phyloP scores from a whole-genome alignment of 2,797 vertebrate species.

The Pygocentrus nattereri region DNA sequence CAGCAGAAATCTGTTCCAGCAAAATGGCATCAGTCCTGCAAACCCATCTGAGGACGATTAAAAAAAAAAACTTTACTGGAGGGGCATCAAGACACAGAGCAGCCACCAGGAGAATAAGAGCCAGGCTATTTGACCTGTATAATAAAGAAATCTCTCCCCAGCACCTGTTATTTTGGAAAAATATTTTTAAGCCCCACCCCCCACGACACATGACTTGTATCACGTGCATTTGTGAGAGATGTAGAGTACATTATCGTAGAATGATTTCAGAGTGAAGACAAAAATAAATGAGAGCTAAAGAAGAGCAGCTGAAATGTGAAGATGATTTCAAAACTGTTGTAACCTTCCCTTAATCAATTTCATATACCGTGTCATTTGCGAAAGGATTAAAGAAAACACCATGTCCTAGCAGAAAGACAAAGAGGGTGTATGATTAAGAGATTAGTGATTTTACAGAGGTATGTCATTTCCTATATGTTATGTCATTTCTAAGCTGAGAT shows the following conservation, averaged over 20 bases:
- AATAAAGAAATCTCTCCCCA: constrained; percentile 48
- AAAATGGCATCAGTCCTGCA: constrained; percentile 60
- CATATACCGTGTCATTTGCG: constrained; percentile 15
- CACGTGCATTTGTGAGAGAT: constrained; percentile 1
- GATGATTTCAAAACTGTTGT: constrained; percentile 32
- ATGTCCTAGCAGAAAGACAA: constrained; percentile 33
- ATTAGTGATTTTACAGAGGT: background rate
- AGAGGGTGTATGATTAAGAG: constrained; percentile 6
- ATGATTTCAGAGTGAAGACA: constrained; percentile 32
- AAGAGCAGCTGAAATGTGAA: constrained; percentile 22
- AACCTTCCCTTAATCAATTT: constrained; percentile 33
- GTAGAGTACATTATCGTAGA: background rate
- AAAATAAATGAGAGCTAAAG: constrained; percentile 34
- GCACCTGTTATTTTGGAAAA: constrained; percentile 20
- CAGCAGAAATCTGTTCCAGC: constrained; percentile 40
- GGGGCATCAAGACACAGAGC: constrained; percentile 56
- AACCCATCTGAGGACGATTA: constrained; percentile 66
- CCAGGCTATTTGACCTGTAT: constrained; percentile 23
- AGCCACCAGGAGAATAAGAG: constrained; percentile 57
- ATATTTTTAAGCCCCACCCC: background rate
- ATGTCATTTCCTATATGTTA: background rate
- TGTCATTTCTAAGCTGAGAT: constrained; percentile 13
- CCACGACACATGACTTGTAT: constrained; percentile 4
- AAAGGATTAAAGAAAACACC: background rate
- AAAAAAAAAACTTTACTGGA: constrained; percentile 60